These are phyloP conservation scores for Notechis scutatus DNA, from an alignment of 2,113 vertebrate species.

Conservation along the genomic window DNA sequence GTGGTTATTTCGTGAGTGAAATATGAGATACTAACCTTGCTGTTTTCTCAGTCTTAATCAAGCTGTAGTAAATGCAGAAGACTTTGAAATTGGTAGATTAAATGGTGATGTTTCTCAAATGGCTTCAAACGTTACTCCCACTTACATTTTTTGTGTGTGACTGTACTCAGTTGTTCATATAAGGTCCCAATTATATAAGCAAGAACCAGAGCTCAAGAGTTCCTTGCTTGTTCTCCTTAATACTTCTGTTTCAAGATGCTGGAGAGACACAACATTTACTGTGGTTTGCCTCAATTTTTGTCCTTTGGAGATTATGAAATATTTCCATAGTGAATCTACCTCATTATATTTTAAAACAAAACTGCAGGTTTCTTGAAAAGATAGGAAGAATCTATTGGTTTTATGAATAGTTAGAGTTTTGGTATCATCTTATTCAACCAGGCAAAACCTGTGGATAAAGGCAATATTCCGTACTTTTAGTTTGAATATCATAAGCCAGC, in stretches of 20 bases:
- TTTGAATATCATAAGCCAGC: neutral
- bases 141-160: neutral
- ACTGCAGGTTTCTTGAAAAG: neutral
- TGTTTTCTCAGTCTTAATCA: neutral
- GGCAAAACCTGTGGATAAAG: neutral
- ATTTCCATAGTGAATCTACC: neutral
- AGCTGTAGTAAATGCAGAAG: neutral
- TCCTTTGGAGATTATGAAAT: neutral
- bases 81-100: neutral
- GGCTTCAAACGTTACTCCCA: neutral
- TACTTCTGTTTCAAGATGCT: neutral
- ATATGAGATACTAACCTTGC: neutral
- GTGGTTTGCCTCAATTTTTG: neutral
- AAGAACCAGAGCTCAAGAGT: neutral
- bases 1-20: neutral
- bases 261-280: neutral
- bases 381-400: neutral
- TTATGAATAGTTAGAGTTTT: neutral
- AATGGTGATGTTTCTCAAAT: neutral
- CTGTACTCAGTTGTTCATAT: neutral
- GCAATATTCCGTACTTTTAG: neutral
- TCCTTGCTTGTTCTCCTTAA: neutral
- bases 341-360: neutral
- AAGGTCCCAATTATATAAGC: neutral
- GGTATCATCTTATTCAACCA: neutral